Base-by-base conservation (phyloP, 2,888 invertebrate genomes). In the Leptinotarsa peninsularis region DNA sequence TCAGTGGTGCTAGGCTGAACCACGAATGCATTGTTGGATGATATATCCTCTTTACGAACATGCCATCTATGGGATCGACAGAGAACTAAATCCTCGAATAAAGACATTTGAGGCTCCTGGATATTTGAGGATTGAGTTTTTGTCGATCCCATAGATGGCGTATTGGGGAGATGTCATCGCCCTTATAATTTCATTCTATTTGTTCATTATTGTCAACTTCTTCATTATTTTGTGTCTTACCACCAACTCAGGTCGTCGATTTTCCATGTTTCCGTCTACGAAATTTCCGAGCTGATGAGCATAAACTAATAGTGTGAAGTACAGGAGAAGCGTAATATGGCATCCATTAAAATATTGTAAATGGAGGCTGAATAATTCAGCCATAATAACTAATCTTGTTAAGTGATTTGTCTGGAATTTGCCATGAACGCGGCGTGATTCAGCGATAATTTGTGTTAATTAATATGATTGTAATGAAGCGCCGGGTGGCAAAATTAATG, bases 311-410 rank as follows among this genome's bases (percentile, higher is more conserved):
- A 43, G 33, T n/a, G 7, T 43, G 18, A 63, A 10, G 43, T 17
- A 63, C 10, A 43, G 4, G 43, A 63, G 33, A 63, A n/a, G n/a
- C 33, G 33, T 43, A 43, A 63, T 63, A 43, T 58, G 17, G 72
- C 74, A 75, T 71, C 75, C 70, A 77, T 77, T 77, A 77, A 75
- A 77, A 77, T 77, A 72, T 77, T 73, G 75, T 74, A 74, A 75
- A 77, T 75, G 71, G 74, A 52, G 56, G 50, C 66, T 56, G 71
- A 74, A 73, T 72, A 75, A 75, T 74, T 73, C 71, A 76, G 63
- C 56, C 67, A 71, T 76, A 76, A 76, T 76, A 73, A 73, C 73
- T 73, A 71, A 73, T 74, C 72, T 70, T 71, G 71, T 74, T 72
- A 72, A 74, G 74, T 77, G 70, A 74, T 76, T 74, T 71, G 76